Conservation (phyloP, 1,140 invertebrate genomes). For the Lanistes nyassanus region DNA sequence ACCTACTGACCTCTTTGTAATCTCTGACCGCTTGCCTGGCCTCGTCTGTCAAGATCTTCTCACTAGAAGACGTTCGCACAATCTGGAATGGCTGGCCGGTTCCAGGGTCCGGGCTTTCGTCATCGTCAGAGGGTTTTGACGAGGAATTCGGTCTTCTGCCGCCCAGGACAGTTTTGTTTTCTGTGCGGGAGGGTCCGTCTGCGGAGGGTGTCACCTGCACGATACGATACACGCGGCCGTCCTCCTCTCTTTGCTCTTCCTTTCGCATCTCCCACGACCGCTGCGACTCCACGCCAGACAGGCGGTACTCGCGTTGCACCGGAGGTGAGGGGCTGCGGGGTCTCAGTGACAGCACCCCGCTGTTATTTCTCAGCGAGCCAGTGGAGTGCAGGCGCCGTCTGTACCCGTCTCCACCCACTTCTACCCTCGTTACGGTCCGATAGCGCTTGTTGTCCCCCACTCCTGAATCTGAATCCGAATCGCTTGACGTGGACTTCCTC, state of each 20-base stretch:
- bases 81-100: too few species aligned
- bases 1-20: too few species aligned
- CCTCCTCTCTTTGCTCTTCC: background rate
- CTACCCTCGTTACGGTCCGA: slow-evolving; percentile 13
- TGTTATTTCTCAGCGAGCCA: background rate
- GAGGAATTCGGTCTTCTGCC: too few species aligned
- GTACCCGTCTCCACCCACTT: background rate
- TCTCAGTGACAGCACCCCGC: background rate
- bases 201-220: background rate
- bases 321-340: slow-evolving; percentile 7
- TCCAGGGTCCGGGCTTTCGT: too few species aligned
- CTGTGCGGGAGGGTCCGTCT: background rate
- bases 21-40: too few species aligned
- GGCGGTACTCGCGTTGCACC: slow-evolving; percentile 4
- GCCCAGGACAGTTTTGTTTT: too few species aligned
- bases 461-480: slow-evolving; percentile 9
- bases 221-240: background rate
- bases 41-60: too few species aligned
- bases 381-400: slow-evolving; percentile 10
- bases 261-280: background rate
- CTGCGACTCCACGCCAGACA: slow-evolving; percentile 9
- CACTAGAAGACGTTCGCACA: too few species aligned
- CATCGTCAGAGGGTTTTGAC: too few species aligned
- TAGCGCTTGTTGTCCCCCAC: slow-evolving; percentile 14
- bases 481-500: slow-evolving; percentile 11